phyloP scores from a whole-genome alignment of 2,888 invertebrate species.

The Agonopterix alstromeriana region DNA sequence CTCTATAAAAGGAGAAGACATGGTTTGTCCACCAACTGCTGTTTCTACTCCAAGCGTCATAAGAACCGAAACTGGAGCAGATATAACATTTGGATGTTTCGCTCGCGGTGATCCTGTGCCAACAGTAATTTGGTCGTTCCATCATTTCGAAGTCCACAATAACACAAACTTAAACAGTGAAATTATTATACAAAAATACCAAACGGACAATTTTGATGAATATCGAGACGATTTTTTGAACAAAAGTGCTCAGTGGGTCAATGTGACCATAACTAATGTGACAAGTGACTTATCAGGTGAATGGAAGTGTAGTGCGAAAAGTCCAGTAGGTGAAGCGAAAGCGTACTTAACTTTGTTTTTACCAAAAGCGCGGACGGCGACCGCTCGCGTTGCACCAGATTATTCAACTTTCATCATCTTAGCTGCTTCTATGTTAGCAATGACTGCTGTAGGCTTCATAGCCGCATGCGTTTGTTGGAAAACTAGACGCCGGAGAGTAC shows the following conservation, averaged over 20 bases:
- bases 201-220: conserved; percentile 46
- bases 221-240: conserved; percentile 57
- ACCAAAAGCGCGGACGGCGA: conserved; percentile 79
- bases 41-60: conserved; percentile 74
- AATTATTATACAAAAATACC: conserved; percentile 43
- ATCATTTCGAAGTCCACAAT: conserved; percentile 70
- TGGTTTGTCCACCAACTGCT: conserved; percentile 88
- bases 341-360: conserved; percentile 76
- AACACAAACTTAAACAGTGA: conserved; percentile 47
- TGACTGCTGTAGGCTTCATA: conserved; percentile 78
- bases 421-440: conserved; percentile 81
- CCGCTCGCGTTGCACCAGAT: conserved; percentile 83
- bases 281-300: conserved; percentile 89
- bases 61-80: conserved; percentile 87
- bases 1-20: conserved; percentile 81
- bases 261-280: conserved; percentile 88
- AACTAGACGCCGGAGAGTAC: conserved; percentile 85
- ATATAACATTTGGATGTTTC: conserved; percentile 88
- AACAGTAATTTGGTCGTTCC: conserved; percentile 86
- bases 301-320: conserved; percentile 88
- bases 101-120: conserved; percentile 90
- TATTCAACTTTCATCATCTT: conserved; percentile 84
- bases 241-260: conserved; percentile 82
- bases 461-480: conserved; percentile 74
- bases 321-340: conserved; percentile 78